phyloP scores from a whole-genome alignment of 2,797 vertebrate species.

The Clarias platycephalus region DNA sequence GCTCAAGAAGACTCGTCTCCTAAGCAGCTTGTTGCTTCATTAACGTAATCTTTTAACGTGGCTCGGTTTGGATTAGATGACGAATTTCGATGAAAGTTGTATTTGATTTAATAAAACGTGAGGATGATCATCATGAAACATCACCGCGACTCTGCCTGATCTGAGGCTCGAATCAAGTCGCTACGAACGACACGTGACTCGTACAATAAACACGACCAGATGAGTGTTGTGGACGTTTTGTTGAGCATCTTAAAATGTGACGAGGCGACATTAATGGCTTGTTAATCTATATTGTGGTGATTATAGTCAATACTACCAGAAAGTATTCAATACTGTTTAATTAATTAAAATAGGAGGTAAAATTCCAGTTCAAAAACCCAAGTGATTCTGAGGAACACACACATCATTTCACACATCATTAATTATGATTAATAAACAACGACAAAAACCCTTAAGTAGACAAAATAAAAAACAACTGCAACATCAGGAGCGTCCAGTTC shows the following conservation, averaged over 20 bases:
- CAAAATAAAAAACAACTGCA: background rate
- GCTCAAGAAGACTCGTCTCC: background rate
- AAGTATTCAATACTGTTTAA: constrained; percentile 3
- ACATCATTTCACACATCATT: no score
- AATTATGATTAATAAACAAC: background rate
- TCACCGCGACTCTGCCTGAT: background rate
- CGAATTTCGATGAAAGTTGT: background rate
- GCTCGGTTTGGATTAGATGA: background rate
- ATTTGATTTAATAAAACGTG: background rate
- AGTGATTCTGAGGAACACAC: background rate
- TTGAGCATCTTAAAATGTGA: no score
- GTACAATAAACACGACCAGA: no score
- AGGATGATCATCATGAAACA: background rate
- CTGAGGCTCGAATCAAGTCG: background rate
- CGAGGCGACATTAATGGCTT: background rate
- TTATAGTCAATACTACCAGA: no score
- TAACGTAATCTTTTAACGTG: no score
- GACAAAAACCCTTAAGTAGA: background rate
- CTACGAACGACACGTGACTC: background rate
- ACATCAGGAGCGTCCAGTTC: background rate
- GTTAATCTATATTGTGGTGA: background rate
- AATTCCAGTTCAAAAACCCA: background rate
- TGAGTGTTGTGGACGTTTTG: background rate
- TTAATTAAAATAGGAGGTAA: background rate
- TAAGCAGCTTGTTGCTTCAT: background rate